A percentile compares a stretch with the other conserved stretches of the same genome.
Evolutionary conservation across 37 sponge, comb jelly and placozoan species (phyloP).

Genomic region (Hormiphora californensis): DNA sequence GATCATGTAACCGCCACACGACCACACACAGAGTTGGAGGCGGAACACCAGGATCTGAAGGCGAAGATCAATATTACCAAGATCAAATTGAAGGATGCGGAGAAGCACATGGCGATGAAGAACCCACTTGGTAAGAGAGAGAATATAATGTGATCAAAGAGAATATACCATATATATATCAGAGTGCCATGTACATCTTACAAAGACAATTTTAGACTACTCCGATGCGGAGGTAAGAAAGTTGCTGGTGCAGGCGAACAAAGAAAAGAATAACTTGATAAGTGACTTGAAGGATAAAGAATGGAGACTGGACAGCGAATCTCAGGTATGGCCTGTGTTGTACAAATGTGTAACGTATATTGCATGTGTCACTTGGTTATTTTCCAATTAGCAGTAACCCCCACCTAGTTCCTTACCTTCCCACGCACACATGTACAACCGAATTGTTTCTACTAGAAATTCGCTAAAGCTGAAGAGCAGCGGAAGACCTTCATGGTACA

Average conservation of each 20-base stretch:
- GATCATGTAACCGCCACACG: too few relatives aligned
- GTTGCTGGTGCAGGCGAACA: not conserved
- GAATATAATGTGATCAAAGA: not conserved
- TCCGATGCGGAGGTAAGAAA: conserved; percentile 48
- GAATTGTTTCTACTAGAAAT: not conserved
- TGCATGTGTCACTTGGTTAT: too few relatives aligned
- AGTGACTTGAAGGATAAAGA: conserved; percentile 38
- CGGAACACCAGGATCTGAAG: not conserved
- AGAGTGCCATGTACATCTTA: too few relatives aligned
- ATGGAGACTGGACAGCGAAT: conserved; percentile 40
- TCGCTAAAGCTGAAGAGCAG: conserved; percentile 50
- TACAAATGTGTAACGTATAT: too few relatives aligned
- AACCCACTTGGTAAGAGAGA: not conserved
- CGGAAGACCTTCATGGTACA: conserved; percentile 49
- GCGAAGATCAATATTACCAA: conserved; percentile 34
- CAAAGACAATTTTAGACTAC: conserved; percentile 18
- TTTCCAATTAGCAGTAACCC: too few relatives aligned
- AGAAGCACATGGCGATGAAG: not conserved
- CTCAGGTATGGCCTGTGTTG: conserved; percentile 44
- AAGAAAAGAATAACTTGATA: not conserved
- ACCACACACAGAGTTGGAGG: conserved; percentile 18
- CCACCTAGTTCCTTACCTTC: too few relatives aligned
- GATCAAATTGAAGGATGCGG: conserved; percentile 2
- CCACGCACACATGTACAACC: too few relatives aligned
- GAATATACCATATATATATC: not conserved